A percentile compares a stretch with the other conserved stretches of the same genome.
These are phyloP conservation scores for Clunio marinus DNA, from an alignment of 2,888 invertebrate species.

Conservation along the genomic window DNA sequence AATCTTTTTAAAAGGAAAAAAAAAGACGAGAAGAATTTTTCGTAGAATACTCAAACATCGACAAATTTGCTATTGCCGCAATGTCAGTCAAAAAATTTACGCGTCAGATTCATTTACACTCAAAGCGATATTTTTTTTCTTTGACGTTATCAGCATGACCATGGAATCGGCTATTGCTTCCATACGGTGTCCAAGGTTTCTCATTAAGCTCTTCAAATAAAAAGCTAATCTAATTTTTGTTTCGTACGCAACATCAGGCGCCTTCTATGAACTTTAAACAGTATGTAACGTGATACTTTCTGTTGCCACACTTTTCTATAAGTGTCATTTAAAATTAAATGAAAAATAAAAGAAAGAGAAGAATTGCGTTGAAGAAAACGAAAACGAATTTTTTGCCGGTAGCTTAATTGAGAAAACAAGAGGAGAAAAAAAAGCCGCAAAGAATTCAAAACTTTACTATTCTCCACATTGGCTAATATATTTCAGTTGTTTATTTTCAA, in stretches of 20 bases:
- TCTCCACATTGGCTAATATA: neutral
- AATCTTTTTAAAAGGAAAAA: neutral
- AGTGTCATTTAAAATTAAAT: too few relatives aligned
- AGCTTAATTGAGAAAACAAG: too few relatives aligned
- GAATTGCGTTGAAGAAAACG: neutral
- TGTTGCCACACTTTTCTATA: neutral
- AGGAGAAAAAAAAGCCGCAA: too few relatives aligned
- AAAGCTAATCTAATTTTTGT: neutral
- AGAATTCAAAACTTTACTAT: neutral
- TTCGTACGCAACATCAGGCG: neutral
- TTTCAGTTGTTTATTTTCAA: slow-evolving; percentile 1
- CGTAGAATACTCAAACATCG: neutral
- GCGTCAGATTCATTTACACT: neutral
- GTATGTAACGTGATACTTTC: neutral
- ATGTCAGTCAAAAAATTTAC: neutral
- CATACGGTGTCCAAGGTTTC: neutral
- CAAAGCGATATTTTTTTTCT: neutral
- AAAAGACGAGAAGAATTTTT: too few relatives aligned
- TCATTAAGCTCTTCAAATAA: neutral
- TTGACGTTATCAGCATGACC: neutral
- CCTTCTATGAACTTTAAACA: neutral
- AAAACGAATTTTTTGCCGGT: neutral
- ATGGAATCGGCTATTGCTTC: neutral
- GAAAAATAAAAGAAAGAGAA: too few relatives aligned
- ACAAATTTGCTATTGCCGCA: too few relatives aligned